Base-by-base conservation (phyloP, 2,888 invertebrate species). In the Pandemis corylana region DNA sequence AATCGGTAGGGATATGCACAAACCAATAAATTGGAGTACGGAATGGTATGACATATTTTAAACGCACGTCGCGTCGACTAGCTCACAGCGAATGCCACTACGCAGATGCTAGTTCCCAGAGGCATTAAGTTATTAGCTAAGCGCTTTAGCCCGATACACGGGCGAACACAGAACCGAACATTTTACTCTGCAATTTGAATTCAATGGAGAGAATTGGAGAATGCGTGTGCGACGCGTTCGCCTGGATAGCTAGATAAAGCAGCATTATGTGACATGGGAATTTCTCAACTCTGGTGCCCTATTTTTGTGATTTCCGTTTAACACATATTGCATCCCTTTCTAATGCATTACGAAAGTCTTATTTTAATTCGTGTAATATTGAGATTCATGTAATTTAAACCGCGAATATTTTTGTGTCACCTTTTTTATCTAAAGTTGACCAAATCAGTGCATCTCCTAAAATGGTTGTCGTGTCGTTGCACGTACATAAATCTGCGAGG, bases 101-200 rank as follows among this genome's bases (percentile, higher is more conserved):
- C 80, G 79, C 90, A 92, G 87, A 85, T 91, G 90, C 82, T 81
- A 82, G 84, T 89, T 93, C 93, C 90, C 93, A 91, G 87, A 88
- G 89, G 92, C 90, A 91, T 93, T 93, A 92, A 91, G 93, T 91
- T 93, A 93, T 93, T 93, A 92, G 90, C 91, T 87, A 89, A 90
- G 86, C 88, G 88, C 85, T 84, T 85, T 83, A 85, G 86, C 84
- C 86, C 87, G 86, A 88, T 91, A 89, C 89, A 86, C 84, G 87
- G 81, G 81, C 80, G 84, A 85, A 82, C 84, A 82, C 79, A 83
- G 86, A 82, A 81, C 82, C 82, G 83, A 85, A 86, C 89, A 88
- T 90, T 93, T 90, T 88, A 90, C 91, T 89, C 92, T 90, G 90
- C 90, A 89, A 93, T 93, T 92, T 92, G 90, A 92, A 93, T 94